phyloP scores from a whole-genome alignment of 2,113 vertebrate genomes.

The Tamias sibiricus region DNA sequence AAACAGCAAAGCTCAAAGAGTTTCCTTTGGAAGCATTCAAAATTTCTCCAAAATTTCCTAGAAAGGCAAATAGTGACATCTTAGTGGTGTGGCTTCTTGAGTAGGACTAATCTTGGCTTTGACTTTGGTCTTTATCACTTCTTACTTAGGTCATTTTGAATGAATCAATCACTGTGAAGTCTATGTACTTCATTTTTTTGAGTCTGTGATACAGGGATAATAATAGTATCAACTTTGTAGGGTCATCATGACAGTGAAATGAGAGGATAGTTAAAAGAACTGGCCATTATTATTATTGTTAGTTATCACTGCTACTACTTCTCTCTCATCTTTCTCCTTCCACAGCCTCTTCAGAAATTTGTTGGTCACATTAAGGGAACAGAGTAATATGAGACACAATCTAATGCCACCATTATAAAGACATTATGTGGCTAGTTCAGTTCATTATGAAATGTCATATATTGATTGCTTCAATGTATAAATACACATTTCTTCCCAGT shows the following conservation, averaged over 20 bases:
- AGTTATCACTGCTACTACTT: neutral
- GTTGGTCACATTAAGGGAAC: neutral
- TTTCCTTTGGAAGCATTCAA: neutral
- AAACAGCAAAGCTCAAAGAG: conserved; percentile 29
- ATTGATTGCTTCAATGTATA: neutral
- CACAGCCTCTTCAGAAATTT: neutral
- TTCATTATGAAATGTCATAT: neutral
- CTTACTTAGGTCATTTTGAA: neutral
- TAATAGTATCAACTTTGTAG: neutral
- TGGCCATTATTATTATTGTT: neutral
- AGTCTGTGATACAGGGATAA: neutral
- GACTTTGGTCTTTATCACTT: neutral
- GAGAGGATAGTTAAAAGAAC: neutral
- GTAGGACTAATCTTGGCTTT: neutral
- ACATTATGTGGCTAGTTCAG: neutral
- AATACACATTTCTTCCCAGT: neutral
- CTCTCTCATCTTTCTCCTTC: neutral
- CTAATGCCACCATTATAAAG: neutral
- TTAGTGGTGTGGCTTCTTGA: neutral
- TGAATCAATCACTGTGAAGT: neutral
- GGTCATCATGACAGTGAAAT: neutral
- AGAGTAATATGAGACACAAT: neutral
- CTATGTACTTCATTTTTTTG: neutral
- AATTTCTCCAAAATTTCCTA: neutral
- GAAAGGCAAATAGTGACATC: neutral